Conservation (phyloP, 2,113 vertebrate species). For the Smithornis capensis region DNA sequence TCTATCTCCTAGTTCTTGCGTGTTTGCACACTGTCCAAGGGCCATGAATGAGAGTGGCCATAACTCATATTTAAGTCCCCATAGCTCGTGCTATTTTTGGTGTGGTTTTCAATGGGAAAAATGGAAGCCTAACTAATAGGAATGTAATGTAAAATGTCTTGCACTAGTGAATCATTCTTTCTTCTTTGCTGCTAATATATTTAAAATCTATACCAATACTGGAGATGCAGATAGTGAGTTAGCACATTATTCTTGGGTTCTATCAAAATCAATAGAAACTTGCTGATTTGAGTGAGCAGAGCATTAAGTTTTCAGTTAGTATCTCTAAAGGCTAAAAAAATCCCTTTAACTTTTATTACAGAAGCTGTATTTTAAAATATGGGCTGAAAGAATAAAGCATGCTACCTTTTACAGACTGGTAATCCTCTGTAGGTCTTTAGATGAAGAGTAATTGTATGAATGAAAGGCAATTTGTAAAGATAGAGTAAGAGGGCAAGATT, state of each 20-base stretch:
- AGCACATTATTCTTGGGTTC: background rate
- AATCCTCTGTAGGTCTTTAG: background rate
- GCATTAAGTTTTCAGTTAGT: background rate
- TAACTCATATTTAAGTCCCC: background rate
- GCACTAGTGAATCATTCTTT: background rate
- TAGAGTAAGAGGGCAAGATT: background rate
- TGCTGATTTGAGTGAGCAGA: background rate
- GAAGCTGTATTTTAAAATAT: background rate
- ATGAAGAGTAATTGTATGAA: background rate
- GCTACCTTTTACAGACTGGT: background rate
- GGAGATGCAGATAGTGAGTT: background rate
- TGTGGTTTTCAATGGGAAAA: background rate
- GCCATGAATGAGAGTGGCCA: background rate
- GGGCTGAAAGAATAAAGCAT: background rate
- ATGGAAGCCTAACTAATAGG: background rate
- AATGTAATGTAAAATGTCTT: background rate
- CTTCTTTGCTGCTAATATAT: background rate
- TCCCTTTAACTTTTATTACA: background rate
- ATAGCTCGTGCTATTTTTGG: background rate
- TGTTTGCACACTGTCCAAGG: background rate
- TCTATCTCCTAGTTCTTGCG: background rate
- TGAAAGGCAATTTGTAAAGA: background rate
- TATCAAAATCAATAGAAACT: conserved; percentile 2
- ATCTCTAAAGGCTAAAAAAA: background rate
- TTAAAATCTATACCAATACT: background rate